These are phyloP conservation scores for Andinoacara biseriatus DNA, from an alignment of 2,113 vertebrate genomes.

Conservation along the genomic window DNA sequence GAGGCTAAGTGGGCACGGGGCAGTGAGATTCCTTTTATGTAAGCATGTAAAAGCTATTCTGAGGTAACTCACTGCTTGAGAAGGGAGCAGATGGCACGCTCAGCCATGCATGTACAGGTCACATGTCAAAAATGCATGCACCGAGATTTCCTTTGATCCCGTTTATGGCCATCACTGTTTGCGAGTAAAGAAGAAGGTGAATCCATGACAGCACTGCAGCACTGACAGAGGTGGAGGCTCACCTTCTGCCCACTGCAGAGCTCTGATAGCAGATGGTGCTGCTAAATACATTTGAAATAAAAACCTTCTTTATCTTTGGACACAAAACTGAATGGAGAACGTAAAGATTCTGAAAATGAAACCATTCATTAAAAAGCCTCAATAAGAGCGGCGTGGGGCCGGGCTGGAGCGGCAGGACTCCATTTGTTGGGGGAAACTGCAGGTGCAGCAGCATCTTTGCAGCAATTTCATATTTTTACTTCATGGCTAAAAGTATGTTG, in stretches of 20 bases:
- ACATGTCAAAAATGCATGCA: slow-evolving; percentile 51
- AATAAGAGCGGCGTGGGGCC: background rate
- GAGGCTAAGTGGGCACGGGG: slow-evolving; percentile 54
- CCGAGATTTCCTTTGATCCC: slow-evolving; percentile 25
- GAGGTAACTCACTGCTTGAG: slow-evolving; percentile 49
- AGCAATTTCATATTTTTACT: background rate
- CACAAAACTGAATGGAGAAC: background rate
- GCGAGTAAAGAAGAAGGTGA: background rate
- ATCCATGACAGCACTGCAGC: background rate
- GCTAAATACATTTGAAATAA: background rate
- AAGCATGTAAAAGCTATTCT: slow-evolving; percentile 59
- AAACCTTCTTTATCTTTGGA: background rate
- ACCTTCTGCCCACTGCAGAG: background rate
- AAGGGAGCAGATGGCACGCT: slow-evolving; percentile 72
- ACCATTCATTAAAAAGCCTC: background rate
- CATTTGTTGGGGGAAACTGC: background rate
- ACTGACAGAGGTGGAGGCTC: background rate
- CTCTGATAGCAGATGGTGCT: slow-evolving; percentile 20
- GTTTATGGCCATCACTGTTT: background rate
- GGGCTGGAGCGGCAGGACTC: no score
- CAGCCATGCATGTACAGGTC: slow-evolving; percentile 57
- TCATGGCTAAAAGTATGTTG: background rate
- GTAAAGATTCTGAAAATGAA: background rate
- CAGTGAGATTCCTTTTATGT: slow-evolving; percentile 59
- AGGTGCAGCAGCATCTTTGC: background rate